Evolutionary conservation across 2,797 vertebrate species (phyloP).

Genomic region (Rhodeus uyekii): DNA sequence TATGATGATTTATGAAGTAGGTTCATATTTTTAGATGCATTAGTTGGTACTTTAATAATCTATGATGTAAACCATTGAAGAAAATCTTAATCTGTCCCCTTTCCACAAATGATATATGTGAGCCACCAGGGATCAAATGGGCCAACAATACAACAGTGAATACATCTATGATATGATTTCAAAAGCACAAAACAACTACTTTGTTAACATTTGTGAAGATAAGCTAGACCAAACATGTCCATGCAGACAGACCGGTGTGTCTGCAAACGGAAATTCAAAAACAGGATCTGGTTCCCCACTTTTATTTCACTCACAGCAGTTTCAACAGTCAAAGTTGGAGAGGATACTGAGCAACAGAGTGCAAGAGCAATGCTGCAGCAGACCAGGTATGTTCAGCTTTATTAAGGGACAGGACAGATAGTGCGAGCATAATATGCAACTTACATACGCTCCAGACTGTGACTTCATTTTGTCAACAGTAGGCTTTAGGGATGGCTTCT

Average conservation of each 20-base stretch:
- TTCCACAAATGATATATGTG: too few species aligned
- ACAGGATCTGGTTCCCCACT: neutral
- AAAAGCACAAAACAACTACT: neutral
- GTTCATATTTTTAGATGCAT: too few species aligned
- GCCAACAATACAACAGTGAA: neutral
- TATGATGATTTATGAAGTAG: too few species aligned
- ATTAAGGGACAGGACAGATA: neutral
- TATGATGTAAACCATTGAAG: too few species aligned
- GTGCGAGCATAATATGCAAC: neutral
- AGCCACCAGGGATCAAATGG: neutral
- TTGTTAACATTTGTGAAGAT: neutral
- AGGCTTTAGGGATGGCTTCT: too few species aligned
- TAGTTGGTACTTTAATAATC: too few species aligned
- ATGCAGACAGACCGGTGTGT: neutral
- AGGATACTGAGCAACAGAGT: neutral
- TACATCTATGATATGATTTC: neutral
- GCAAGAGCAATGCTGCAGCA: neutral
- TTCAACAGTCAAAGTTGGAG: neutral
- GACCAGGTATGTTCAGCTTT: neutral
- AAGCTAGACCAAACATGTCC: neutral
- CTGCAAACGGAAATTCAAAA: neutral
- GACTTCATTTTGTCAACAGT: neutral
- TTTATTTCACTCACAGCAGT: neutral
- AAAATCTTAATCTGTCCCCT: too few species aligned
- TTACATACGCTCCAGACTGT: neutral